Evolutionary conservation across 2,113 vertebrate genomes (phyloP), one percentile per base, ranked within the genome.

Genomic region (Rhinichthys klamathensis): DNA sequence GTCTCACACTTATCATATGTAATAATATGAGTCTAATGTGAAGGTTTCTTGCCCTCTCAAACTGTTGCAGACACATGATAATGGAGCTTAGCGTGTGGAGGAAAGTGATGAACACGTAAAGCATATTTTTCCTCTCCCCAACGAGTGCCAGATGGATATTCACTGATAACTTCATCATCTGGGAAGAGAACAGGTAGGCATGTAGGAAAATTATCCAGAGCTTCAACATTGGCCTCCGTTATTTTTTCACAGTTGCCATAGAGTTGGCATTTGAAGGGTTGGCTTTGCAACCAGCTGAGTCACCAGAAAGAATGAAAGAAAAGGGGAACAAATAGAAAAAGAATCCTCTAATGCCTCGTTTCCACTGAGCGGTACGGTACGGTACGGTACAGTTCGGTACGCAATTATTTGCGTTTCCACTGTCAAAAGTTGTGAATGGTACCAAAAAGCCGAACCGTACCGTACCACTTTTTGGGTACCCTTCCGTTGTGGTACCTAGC

Each of bases 21-120:
- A 86, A 85, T 84, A 58, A 85, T 89, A 46, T 63, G 74, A 83
- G 91, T 90, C 88, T 88, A 90, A 94, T 84, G 86, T 88, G 89
- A 91, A 90, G 91, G 87, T 86, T 69, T 65, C 56, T 74, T 84
- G 65, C 60, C 61, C 87, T 88, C 84, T 70, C n/a, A 41, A 15
- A 82, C 80, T 90, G 87, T 88, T 90, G 90, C 90, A 92, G 91
- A 88, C 90, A 73, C 80, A 77, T 63, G 84, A 88, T 92, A 92
- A 92, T 90, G 83, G 90, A 94, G 88, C 90, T 92, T 91, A 92
- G 87, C 91, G 91, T 93, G 90, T 87, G 83, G 90, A 93, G 92
- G 93, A 89, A 92, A 93, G 91, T 90, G 91, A 93, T 91, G 91
- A 81, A 91, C 88, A 91, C 90, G 86, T 15, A 82, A 54, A 27